Percentiles rank a stretch among this genome's conserved stretches.
Evolutionary conservation across 1,140 invertebrate genomes (phyloP).

Genomic region (Paraescarpia echinospica): DNA sequence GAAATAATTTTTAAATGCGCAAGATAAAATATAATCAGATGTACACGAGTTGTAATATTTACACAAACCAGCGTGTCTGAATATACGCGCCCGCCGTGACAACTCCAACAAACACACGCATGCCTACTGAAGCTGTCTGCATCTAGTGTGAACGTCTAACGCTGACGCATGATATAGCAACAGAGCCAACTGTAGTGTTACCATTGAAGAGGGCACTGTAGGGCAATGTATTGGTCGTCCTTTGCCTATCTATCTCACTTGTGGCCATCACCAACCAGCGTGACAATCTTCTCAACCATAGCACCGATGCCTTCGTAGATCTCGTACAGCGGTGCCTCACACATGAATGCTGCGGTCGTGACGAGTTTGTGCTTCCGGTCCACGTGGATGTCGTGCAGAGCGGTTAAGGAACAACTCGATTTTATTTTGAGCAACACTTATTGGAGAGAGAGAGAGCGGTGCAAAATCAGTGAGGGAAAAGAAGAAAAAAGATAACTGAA

Average conservation of each 20-base stretch:
- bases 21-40: background rate
- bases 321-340: conserved; percentile 59
- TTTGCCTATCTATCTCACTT: background rate
- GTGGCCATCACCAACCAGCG: conserved; percentile 35
- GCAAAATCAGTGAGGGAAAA: no score
- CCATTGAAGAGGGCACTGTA: background rate
- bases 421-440: background rate
- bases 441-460: background rate
- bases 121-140: background rate
- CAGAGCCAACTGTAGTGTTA: background rate
- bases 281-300: conserved; percentile 59
- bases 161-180: background rate
- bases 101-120: background rate
- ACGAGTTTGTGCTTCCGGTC: conserved; percentile 63
- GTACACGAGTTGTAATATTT: background rate
- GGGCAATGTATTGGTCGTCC: background rate
- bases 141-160: background rate
- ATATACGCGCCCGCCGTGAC: background rate
- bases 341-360: conserved; percentile 68
- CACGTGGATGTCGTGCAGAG: conserved; percentile 59
- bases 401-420: conserved; percentile 45
- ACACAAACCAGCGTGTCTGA: background rate
- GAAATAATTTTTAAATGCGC: background rate
- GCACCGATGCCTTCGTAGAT: conserved; percentile 65
- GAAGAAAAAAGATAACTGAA: no score